phyloP scores from a whole-genome alignment of 1,140 invertebrate species.

The Drosophila insularis region DNA sequence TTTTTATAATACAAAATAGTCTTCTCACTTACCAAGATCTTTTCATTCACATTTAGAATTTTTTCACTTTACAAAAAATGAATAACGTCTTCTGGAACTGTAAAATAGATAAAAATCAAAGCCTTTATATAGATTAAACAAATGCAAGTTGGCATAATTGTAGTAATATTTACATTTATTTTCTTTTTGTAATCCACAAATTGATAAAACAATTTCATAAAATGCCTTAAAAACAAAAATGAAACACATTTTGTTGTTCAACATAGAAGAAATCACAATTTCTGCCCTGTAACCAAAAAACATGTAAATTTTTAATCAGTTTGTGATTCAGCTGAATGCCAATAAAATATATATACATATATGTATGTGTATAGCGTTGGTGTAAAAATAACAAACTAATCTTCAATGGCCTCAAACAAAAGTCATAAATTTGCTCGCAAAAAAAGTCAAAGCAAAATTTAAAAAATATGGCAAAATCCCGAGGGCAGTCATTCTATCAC shows the following conservation, averaged over 20 bases:
- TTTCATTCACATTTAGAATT: no score
- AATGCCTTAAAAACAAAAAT: not conserved
- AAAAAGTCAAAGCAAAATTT: slow-evolving; percentile 20
- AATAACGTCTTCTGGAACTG: no score
- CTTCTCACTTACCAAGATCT: not conserved
- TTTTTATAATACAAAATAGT: not conserved
- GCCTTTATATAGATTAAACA: no score
- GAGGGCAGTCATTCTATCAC: slow-evolving; percentile 11
- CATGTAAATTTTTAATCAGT: slow-evolving; percentile 61
- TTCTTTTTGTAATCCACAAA: not conserved
- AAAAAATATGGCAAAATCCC: slow-evolving; percentile 12
- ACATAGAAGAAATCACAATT: slow-evolving; percentile 33
- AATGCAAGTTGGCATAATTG: no score
- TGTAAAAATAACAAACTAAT: slow-evolving; percentile 58
- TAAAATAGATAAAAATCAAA: no score
- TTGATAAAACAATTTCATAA: not conserved
- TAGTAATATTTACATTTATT: no score
- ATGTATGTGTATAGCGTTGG: not conserved
- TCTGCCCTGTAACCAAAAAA: slow-evolving; percentile 21
- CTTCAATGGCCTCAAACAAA: slow-evolving; percentile 57
- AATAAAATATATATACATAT: not conserved
- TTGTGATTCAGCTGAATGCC: slow-evolving; percentile 49
- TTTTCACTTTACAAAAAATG: no score
- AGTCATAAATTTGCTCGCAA: slow-evolving; percentile 57
- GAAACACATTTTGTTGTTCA: not conserved